phyloP scores from a whole-genome alignment of 2,797 vertebrate species.

The Sternotherus odoratus region DNA sequence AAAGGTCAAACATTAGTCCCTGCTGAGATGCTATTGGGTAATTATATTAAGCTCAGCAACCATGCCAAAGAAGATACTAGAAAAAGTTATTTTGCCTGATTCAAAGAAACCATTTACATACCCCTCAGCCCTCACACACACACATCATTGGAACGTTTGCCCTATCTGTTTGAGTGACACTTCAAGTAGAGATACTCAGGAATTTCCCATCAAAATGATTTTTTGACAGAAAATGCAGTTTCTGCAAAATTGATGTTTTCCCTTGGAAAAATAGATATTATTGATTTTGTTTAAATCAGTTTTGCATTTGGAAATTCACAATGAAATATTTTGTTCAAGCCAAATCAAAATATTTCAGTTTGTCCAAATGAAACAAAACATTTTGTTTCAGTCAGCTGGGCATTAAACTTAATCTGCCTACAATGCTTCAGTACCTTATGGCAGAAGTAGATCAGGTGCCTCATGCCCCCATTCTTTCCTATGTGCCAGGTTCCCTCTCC shows the following conservation, averaged over 20 bases:
- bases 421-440: not conserved
- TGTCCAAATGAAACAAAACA: not conserved
- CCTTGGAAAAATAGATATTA: not conserved
- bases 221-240: not conserved
- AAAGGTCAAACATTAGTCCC: not conserved
- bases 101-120: not conserved
- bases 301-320: not conserved
- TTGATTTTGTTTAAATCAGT: not conserved
- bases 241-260: rapidly evolving
- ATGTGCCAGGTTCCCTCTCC: not conserved
- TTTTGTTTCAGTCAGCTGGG: not conserved
- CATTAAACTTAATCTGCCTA: not conserved
- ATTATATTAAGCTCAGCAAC: not conserved
- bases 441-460: not conserved
- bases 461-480: not conserved
- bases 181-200: not conserved
- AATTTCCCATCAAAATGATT: not conserved
- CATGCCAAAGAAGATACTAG: not conserved
- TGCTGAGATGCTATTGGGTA: not conserved
- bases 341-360: not conserved
- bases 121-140: no score
- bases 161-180: not conserved
- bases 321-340: not conserved
- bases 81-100: not conserved
- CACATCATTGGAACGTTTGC: rapidly evolving